Conservation (phyloP, 2,113 vertebrate species). For the Pterocles burchelli region DNA sequence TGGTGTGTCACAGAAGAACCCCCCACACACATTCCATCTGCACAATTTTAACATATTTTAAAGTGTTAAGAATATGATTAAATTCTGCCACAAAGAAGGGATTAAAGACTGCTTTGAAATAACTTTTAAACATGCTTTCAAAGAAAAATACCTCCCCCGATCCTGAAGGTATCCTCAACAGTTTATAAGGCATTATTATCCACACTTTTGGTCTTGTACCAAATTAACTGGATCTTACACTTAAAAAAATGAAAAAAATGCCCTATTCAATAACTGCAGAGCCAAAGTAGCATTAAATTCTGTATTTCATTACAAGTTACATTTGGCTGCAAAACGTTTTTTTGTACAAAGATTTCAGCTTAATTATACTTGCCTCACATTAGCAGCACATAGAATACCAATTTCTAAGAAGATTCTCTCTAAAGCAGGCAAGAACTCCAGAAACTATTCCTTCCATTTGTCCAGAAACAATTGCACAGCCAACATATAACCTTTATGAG, state of each 20-base stretch:
- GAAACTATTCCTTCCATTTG: background rate
- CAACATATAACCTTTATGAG: fast-evolving
- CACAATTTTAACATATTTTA: background rate
- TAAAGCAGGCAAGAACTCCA: background rate
- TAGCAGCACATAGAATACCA: background rate
- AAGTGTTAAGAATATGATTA: background rate
- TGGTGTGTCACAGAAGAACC: background rate
- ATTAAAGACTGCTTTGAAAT: background rate
- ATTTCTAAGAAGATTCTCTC: background rate
- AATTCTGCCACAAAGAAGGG: background rate
- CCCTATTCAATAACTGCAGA: background rate
- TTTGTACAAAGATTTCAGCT: background rate
- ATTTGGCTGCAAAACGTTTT: background rate
- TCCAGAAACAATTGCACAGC: background rate
- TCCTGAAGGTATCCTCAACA: background rate
- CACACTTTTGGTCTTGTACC: background rate
- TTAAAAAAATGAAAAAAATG: background rate
- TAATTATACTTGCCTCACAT: background rate
- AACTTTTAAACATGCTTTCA: background rate
- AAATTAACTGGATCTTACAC: background rate
- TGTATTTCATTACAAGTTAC: background rate
- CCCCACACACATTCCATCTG: background rate
- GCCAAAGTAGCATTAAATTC: background rate
- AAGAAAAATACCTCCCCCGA: background rate
- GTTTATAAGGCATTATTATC: background rate